Evolutionary conservation across 2,113 vertebrate genomes (phyloP), one percentile per base, ranked within the genome.

Genomic region (Donacobius atricapilla): DNA sequence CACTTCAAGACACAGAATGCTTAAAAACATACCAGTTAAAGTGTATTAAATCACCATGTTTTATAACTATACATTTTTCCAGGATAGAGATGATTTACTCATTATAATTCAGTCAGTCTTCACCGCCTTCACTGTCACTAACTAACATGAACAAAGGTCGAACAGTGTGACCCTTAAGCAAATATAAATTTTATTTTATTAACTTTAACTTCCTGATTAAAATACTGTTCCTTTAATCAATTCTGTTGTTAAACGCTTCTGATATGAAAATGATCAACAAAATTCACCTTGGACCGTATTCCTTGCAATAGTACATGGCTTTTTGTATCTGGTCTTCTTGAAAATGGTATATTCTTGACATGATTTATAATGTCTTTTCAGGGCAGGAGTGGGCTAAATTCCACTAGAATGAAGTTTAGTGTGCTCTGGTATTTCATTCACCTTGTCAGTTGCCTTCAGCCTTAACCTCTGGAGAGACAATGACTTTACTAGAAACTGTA

Each of bases 381-480:
- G 95, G 45, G 37, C 61, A 82, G 70, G 56, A 90, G 53, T 33
- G 47, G 93, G 63, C 24, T 45, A 60, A 97, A 92, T 72, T 82
- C 40, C 58, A 89, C 47, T 27, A n/a, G 44, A 96, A 95, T 22
- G 27, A 90, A 61, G 17, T 61, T 94, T 85, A 87, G 42, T 92
- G 68, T 16, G 24, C 90, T 97, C 96, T 94, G 31, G n/a, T 97
- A 94, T 93, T 98, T 97, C 45, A 77, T 65, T 75, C 93, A 93
- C 40, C 33, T 97, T 97, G 93, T 89, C 70, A 78, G 66, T 80
- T 3, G n/a, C 79, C 81, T 98, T 97, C 93, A 95, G 66, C 71
- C 90, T 94, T 85, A 95, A 83, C 68, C 85, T 93, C 95, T 39
- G 64, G 93, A 94, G 88, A 72, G 45, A 58, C 7, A 68, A 47